Evolutionary conservation across 2,888 invertebrate species (phyloP).

Genomic region (Gymnoscelis rufifasciata): DNA sequence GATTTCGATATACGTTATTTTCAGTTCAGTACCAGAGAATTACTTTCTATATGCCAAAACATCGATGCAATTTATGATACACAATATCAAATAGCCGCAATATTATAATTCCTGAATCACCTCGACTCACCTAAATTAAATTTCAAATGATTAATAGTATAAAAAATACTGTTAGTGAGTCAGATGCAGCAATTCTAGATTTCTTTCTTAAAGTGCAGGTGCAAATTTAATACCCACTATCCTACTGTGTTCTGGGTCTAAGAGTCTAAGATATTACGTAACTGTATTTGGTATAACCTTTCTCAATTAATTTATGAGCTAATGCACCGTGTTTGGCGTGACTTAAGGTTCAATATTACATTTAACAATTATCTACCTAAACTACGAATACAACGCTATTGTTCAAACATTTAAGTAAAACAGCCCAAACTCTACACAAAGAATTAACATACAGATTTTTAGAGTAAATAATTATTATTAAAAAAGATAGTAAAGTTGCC

Average conservation of each 20-base stretch:
- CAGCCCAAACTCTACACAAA: slow-evolving; percentile 8
- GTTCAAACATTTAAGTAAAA: slow-evolving; percentile 10
- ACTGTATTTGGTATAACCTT: slow-evolving; percentile 38
- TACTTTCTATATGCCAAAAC: slow-evolving; percentile 4
- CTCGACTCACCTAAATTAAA: slow-evolving; percentile 35
- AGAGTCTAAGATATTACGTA: slow-evolving; percentile 37
- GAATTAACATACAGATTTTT: not conserved
- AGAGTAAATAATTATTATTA: no score
- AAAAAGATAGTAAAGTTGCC: no score
- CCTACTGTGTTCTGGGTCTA: slow-evolving; percentile 42
- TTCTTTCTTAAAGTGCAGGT: slow-evolving; percentile 54
- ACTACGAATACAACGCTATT: slow-evolving; percentile 8
- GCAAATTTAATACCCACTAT: slow-evolving; percentile 50
- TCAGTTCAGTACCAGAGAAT: not conserved
- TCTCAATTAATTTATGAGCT: slow-evolving; percentile 29
- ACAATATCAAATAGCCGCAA: slow-evolving; percentile 30
- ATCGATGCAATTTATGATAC: slow-evolving; percentile 33
- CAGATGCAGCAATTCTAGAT: slow-evolving; percentile 38
- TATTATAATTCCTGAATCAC: slow-evolving; percentile 22
- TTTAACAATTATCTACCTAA: slow-evolving; percentile 10
- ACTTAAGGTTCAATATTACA: slow-evolving; percentile 1
- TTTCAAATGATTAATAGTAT: slow-evolving; percentile 28
- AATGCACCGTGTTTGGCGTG: slow-evolving; percentile 41
- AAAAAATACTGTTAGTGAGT: slow-evolving; percentile 36
- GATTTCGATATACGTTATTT: not conserved